phyloP scores from a whole-genome alignment of 2,113 vertebrate genomes.

The Mormyrus lacerda region DNA sequence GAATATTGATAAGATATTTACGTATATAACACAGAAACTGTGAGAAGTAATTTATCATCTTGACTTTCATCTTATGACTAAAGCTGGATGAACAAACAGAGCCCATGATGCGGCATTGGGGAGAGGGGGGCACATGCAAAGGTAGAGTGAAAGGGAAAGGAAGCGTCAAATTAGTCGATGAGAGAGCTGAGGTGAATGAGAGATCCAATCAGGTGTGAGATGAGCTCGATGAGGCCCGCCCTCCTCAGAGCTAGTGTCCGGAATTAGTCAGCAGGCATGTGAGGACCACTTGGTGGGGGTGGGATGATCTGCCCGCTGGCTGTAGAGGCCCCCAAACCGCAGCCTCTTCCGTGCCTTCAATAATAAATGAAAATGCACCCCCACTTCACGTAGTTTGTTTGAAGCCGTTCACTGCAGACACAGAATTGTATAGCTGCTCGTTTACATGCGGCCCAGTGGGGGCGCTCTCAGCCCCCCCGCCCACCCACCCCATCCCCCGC shows the following conservation, averaged over 20 bases:
- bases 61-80: not conserved
- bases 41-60: not conserved
- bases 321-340: slow-evolving; percentile 66
- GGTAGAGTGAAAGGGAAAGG: not conserved
- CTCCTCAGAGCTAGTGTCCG: slow-evolving; percentile 38
- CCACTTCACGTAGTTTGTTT: slow-evolving; percentile 47
- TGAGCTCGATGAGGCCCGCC: slow-evolving; percentile 87
- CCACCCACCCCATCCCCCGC: not conserved
- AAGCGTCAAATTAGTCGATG: not conserved
- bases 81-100: not conserved
- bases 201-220: slow-evolving; percentile 78
- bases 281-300: slow-evolving; percentile 45
- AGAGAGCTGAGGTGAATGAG: slow-evolving; percentile 87
- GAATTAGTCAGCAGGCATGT: slow-evolving; percentile 80
- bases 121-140: not conserved
- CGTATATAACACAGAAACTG: not conserved
- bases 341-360: slow-evolving; percentile 68
- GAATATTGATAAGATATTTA: not conserved
- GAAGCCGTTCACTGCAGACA: slow-evolving; percentile 39
- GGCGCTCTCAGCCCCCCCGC: not conserved
- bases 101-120: not conserved
- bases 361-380: slow-evolving; percentile 74
- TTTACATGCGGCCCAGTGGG: not conserved
- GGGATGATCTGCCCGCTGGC: slow-evolving; percentile 57
- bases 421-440: slow-evolving; percentile 24